Base-by-base conservation (phyloP, 2,797 vertebrate species). In the Sylvia borin region DNA sequence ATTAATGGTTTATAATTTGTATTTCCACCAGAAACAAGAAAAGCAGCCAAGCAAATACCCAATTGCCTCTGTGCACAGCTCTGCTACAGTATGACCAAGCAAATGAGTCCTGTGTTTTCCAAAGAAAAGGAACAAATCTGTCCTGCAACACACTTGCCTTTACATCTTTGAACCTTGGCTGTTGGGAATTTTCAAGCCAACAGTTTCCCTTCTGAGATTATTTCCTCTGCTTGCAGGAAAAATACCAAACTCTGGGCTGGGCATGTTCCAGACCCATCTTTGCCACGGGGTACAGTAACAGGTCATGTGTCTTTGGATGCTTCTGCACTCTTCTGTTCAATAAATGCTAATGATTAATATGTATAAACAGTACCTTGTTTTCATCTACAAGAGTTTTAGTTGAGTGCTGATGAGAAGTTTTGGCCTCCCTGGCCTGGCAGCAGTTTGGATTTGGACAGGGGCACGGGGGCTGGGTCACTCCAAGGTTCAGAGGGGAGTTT, bases 1-100 rank as follows among this genome's bases (percentile, higher is more conserved):
- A 95, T 97, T 97, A 97, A 98, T 94, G 86, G 86, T 89, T 97
- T 97, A 95, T 96, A 95, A 95, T 95, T 96, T 95, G 73, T 92
- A 71, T 84, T 97, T 95, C 95, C 90, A 90, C 93, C 92, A 92
- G 91, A 96, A 91, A 96, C 82, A 90, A 91, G 89, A 67, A 93
- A 95, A 95, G 74, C 76, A 88, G 76, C 90, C 91, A 92, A 92
- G 74, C 92, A 95, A 76, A 90, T 66, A 85, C 51, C 53, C 77
- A 88, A 26, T 85, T 80, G 64, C 32, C 34, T 79, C 84, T 92
- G 80, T 61, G 68, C 45, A 48, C 13, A 3, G 64, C 64, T 51
- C 38, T 82, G 51, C 36, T 29, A 11, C 3, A 14, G 36, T 27
- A n/a, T 32, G 57, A n/a, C 55, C 71, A 81, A 82, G 51, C 12